Evolutionary conservation across 2,113 vertebrate species (phyloP), one percentile per base, ranked within the genome.

Genomic region (Ramphastos sulfuratus): DNA sequence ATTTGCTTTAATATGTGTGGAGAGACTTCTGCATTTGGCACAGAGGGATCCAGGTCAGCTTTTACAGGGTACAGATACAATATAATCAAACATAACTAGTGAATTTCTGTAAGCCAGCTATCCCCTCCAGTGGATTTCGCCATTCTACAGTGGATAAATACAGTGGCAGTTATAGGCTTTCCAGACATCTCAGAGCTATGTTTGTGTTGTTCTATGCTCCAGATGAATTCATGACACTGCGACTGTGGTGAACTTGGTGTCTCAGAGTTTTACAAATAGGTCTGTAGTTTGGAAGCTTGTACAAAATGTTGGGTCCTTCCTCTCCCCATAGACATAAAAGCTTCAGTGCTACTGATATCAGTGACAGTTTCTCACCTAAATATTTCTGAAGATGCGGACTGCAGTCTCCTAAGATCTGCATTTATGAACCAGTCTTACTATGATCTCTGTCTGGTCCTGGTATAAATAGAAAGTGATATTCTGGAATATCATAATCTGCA

Each of bases 251-350:
- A 66, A 4, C 7, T 65, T 2, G 1, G 9, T 33, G 31, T 52
- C 15, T 60, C 63, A 7, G 25, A 82, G 30, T 30, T 80, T 83
- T 55, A 31, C 39, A 17, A 10, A 2, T 19, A 67, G 12, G n/a
- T 66, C 35, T 86, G 48, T 30, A 54, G 37, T 20, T 25, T 48
- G 39, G 55, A 60, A 76, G 12, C 13, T 54, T 60, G 17, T 50
- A 17, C 16, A 28, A 42, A 50, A 50, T 6, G 13, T 4, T 30
- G 28, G 16, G 23, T 65, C 20, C 27, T 74, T 58, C 50, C 23
- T 74, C 7, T 12, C 27, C 8, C 20, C 20, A 31, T 27, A 3
- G 31, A 5, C 0, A 0, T 4, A 39, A 48, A 54, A 81, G 24
- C n/a, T 79, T 46, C 8, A 44, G 35, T 82, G n/a, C 63, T 58